These are phyloP conservation scores for Pterocles burchelli DNA, from an alignment of 2,113 vertebrate genomes.

Conservation along the genomic window DNA sequence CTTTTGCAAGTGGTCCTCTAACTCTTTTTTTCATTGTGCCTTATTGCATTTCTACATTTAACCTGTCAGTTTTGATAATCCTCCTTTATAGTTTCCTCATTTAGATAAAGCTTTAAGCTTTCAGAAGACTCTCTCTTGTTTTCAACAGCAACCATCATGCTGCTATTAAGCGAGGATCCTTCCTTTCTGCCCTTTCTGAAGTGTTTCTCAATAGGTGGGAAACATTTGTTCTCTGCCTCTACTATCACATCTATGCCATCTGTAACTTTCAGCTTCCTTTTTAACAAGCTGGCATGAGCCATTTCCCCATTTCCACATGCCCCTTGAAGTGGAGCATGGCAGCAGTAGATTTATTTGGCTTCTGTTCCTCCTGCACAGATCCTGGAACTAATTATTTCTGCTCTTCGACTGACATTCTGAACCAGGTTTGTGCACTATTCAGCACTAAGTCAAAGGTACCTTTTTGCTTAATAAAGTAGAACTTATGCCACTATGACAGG, in stretches of 20 bases:
- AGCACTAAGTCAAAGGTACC: neutral
- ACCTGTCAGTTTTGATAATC: neutral
- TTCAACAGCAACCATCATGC: neutral
- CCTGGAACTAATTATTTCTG: neutral
- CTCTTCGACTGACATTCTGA: neutral
- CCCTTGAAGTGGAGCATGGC: neutral
- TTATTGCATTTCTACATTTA: neutral
- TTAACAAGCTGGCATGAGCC: neutral
- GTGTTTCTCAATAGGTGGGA: neutral
- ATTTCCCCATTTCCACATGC: neutral
- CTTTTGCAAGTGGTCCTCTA: neutral
- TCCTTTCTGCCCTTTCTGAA: neutral
- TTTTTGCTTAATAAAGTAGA: neutral
- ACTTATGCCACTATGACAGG: rapidly evolving
- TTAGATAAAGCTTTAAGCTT: neutral
- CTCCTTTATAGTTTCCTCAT: neutral
- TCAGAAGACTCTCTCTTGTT: neutral
- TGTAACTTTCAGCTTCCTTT: neutral
- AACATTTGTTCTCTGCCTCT: constrained; percentile 16
- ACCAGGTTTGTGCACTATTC: neutral
- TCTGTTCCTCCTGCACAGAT: neutral
- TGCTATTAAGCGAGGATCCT: neutral
- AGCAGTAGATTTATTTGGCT: neutral
- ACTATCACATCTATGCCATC: neutral
- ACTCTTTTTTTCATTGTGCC: neutral